Conservation (phyloP, 2,113 vertebrate genomes). For the Ondatra zibethicus region DNA sequence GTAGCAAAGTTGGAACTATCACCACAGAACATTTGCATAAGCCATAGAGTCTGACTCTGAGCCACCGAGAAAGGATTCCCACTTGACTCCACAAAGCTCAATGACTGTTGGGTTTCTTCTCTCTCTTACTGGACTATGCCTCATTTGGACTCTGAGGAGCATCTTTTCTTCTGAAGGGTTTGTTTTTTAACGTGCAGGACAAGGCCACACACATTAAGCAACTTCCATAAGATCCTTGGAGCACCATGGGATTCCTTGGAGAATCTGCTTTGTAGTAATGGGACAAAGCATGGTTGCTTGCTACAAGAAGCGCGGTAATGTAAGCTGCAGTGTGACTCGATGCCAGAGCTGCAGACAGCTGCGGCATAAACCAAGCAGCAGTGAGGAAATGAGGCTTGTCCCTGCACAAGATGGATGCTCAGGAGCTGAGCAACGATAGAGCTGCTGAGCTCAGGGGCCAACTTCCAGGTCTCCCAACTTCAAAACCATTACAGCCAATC, state of each 20-base stretch:
- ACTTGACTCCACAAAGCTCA: neutral
- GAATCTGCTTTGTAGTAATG: neutral
- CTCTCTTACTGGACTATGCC: neutral
- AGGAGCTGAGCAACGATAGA: neutral
- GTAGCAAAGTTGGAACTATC: neutral
- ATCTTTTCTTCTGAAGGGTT: neutral
- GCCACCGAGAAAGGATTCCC: neutral
- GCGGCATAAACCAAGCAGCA: neutral
- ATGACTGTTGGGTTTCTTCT: neutral
- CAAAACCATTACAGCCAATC: neutral
- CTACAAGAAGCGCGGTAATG: neutral
- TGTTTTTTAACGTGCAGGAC: neutral
- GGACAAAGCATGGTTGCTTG: neutral
- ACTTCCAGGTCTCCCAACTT: neutral
- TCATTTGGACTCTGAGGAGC: neutral
- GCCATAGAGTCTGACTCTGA: neutral
- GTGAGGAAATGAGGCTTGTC: neutral
- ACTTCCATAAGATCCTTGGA: constrained; percentile 25
- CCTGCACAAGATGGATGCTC: neutral
- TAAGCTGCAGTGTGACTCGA: neutral
- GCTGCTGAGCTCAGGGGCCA: neutral
- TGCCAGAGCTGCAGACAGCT: neutral
- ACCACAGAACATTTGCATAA: neutral
- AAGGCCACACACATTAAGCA: neutral
- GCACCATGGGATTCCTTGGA: neutral